Conservation (phyloP, 2,797 vertebrate genomes). For the Urosaurus nigricauda region DNA sequence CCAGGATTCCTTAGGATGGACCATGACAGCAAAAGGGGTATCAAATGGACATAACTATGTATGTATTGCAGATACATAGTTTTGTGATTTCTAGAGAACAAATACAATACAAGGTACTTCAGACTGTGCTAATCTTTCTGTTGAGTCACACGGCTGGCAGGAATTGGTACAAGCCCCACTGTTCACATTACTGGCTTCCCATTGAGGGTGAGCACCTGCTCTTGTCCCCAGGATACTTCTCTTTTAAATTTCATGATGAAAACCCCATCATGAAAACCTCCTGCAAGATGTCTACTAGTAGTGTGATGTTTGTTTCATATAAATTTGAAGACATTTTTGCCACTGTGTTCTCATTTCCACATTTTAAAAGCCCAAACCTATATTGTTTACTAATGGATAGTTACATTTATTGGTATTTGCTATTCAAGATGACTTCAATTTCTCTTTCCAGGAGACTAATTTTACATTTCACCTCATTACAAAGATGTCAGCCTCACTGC, state of each 20-base stretch:
- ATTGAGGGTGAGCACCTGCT: background rate
- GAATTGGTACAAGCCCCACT: background rate
- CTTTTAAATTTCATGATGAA: background rate
- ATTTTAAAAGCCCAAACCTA: conserved; percentile 23
- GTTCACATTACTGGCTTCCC: background rate
- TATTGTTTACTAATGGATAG: conserved; percentile 21
- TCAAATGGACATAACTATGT: too few relatives aligned
- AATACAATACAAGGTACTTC: background rate
- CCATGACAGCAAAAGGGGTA: too few relatives aligned
- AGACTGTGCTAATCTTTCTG: background rate
- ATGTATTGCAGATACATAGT: too few relatives aligned
- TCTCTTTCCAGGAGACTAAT: conserved; percentile 35
- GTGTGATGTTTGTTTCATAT: background rate
- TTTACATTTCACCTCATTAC: conserved; percentile 33
- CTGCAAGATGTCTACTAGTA: too few relatives aligned
- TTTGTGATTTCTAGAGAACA: background rate
- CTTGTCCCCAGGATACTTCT: background rate
- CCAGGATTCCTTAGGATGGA: too few relatives aligned
- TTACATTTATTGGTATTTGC: background rate
- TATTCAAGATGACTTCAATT: conserved; percentile 40
- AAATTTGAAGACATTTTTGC: too few relatives aligned
- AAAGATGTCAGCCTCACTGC: conserved; percentile 32
- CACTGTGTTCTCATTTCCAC: conserved; percentile 10
- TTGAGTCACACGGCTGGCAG: too few relatives aligned
- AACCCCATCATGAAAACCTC: background rate